phyloP scores from a whole-genome alignment of 2,797 vertebrate species.

The Sebastiscus albofasciatus region DNA sequence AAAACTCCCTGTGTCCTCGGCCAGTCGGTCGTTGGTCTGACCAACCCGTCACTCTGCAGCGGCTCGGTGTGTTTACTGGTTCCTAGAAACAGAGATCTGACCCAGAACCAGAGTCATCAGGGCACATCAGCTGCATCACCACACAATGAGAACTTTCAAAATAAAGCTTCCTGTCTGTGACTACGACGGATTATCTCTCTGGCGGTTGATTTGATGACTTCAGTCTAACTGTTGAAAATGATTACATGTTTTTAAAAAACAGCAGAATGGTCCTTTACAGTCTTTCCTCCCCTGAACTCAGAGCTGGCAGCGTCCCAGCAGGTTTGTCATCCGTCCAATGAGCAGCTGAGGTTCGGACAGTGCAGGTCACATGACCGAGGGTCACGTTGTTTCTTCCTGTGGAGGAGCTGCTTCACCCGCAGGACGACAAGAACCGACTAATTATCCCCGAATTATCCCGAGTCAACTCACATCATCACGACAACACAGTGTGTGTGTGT shows the following conservation, averaged over 20 bases:
- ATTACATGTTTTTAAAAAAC: not conserved
- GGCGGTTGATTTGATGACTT: not conserved
- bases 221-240: not conserved
- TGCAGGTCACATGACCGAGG: constrained; percentile 49
- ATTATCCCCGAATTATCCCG: constrained; percentile 64
- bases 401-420: constrained; percentile 46
- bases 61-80: not conserved
- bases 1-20: no score
- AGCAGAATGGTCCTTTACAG: not conserved
- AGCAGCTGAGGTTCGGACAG: constrained; percentile 16
- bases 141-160: not conserved
- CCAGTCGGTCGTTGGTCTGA: no score
- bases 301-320: constrained; percentile 15
- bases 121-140: not conserved
- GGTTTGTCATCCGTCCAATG: constrained; percentile 24
- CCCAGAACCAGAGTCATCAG: not conserved
- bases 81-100: not conserved
- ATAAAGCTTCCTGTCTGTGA: not conserved
- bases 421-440: constrained; percentile 54
- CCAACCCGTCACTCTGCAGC: not conserved
- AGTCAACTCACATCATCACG: constrained; percentile 51
- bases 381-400: constrained; percentile 45
- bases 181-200: not conserved
- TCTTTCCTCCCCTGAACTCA: not conserved
- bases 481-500: constrained; percentile 28